phyloP scores from a whole-genome alignment of 2,888 invertebrate genomes.

The Autographa pulchrina region DNA sequence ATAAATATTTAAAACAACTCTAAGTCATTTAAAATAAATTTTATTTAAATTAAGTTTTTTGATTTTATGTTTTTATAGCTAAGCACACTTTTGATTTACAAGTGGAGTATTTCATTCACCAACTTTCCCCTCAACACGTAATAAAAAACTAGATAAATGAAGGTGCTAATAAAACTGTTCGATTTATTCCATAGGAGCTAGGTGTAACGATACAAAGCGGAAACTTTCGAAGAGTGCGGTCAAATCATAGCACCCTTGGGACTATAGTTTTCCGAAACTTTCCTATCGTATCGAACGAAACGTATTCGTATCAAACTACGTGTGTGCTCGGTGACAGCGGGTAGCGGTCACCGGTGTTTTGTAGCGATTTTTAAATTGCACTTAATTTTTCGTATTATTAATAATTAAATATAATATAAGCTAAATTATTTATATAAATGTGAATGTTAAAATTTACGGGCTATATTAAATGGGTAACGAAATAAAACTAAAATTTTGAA shows the following conservation, averaged over 20 bases:
- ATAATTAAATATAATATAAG: no score
- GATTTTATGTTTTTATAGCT: no score
- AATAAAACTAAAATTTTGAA: no score
- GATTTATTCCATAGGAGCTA: constrained; percentile 70
- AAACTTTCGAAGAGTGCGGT: constrained; percentile 80
- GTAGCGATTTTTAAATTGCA: no score
- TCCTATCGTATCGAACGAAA: constrained; percentile 61
- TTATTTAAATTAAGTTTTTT: no score
- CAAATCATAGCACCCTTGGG: constrained; percentile 82
- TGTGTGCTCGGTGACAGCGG: constrained; percentile 28
- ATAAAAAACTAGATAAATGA: constrained; percentile 67
- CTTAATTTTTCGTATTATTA: no score
- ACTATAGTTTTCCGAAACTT: constrained; percentile 74
- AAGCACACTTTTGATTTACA: constrained; percentile 1
- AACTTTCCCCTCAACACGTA: constrained; percentile 49
- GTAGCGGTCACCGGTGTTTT: constrained; percentile 11
- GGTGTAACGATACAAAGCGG: constrained; percentile 70
- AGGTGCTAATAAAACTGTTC: constrained; percentile 72
- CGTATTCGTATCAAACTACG: constrained; percentile 19
- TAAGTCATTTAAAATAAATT: no score
- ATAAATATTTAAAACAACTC: no score
- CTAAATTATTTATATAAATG: no score
- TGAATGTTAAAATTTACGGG: no score
- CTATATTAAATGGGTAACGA: no score
- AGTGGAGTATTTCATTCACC: constrained; percentile 25